Percentiles rank a stretch among this genome's conserved stretches.
These are phyloP conservation scores for Archocentrus centrarchus DNA, from an alignment of 2,113 vertebrate species.

Conservation along the genomic window DNA sequence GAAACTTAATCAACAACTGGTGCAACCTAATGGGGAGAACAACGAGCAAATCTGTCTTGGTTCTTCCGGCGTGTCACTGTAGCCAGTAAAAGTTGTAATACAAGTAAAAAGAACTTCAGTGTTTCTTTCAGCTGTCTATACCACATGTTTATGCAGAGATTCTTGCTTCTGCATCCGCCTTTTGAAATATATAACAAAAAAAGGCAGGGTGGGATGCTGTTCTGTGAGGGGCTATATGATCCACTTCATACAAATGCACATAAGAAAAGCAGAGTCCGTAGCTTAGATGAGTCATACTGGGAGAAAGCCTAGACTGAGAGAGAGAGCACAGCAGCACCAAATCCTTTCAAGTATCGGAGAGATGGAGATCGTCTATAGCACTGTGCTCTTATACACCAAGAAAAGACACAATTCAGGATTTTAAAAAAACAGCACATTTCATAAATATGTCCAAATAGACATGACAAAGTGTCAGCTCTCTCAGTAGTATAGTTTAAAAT, in stretches of 20 bases:
- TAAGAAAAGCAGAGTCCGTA: conserved; percentile 2
- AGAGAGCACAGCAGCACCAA: neutral
- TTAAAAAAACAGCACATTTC: neutral
- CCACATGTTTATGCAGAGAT: neutral
- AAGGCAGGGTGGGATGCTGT: neutral
- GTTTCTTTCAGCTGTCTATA: conserved; percentile 15
- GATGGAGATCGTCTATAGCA: neutral
- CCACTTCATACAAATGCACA: conserved; percentile 13
- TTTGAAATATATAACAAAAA: neutral
- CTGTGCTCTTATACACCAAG: neutral
- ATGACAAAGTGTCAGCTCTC: neutral
- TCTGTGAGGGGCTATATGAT: conserved; percentile 20
- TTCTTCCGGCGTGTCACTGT: conserved; percentile 36
- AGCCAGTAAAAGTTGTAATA: conserved; percentile 15
- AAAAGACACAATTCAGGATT: neutral
- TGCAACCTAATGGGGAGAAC: conserved; percentile 55
- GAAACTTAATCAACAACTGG: conserved; percentile 74
- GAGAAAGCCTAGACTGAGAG: conserved; percentile 2
- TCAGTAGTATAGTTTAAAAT: neutral
- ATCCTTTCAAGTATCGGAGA: conserved; percentile 37
- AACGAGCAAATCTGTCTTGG: conserved; percentile 44
- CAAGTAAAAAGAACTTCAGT: conserved; percentile 29
- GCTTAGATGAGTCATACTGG: conserved; percentile 48
- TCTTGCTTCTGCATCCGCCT: neutral
- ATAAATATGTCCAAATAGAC: neutral